Evolutionary conservation across 2,888 invertebrate species (phyloP).

Genomic region (Tenthredo notha): DNA sequence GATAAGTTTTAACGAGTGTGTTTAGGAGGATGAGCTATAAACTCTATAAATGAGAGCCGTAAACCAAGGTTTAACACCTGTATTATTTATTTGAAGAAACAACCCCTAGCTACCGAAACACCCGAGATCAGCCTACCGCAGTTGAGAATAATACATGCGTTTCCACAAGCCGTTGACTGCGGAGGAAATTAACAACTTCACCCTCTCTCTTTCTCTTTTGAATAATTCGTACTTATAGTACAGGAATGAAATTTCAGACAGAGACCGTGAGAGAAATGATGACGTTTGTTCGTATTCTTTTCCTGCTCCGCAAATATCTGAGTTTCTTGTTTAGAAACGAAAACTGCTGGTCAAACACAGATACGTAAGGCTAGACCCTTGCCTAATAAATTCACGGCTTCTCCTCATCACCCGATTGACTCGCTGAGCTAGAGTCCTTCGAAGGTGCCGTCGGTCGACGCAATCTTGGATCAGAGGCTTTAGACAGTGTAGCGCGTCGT

Average conservation of each 20-base stretch:
- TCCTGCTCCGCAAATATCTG: not conserved
- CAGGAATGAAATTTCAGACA: not conserved
- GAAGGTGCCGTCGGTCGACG: slow-evolving; percentile 51
- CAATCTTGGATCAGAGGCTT: slow-evolving; percentile 69
- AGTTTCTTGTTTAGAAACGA: not conserved
- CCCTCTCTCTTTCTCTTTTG: not conserved
- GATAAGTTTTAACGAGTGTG: slow-evolving; percentile 50
- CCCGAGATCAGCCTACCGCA: slow-evolving; percentile 34
- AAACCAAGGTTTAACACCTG: slow-evolving; percentile 50
- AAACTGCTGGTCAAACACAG: slow-evolving; percentile 69
- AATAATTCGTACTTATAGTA: not conserved
- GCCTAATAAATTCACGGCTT: slow-evolving; percentile 69
- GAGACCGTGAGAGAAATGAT: not conserved
- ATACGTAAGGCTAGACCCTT: slow-evolving; percentile 59
- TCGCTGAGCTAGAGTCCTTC: slow-evolving; percentile 55
- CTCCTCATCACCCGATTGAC: slow-evolving; percentile 69
- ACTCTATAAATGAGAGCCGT: slow-evolving; percentile 41
- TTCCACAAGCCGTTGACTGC: slow-evolving; percentile 12
- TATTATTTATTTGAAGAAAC: slow-evolving; percentile 43
- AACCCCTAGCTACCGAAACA: slow-evolving; percentile 18
- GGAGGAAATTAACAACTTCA: slow-evolving; percentile 46
- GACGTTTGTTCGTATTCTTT: not conserved
- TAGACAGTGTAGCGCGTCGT: slow-evolving; percentile 56
- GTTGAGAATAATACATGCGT: slow-evolving; percentile 46
- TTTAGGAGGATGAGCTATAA: slow-evolving; percentile 42